phyloP scores from a whole-genome alignment of 2,797 vertebrate species.

The Lagodon rhomboides region DNA sequence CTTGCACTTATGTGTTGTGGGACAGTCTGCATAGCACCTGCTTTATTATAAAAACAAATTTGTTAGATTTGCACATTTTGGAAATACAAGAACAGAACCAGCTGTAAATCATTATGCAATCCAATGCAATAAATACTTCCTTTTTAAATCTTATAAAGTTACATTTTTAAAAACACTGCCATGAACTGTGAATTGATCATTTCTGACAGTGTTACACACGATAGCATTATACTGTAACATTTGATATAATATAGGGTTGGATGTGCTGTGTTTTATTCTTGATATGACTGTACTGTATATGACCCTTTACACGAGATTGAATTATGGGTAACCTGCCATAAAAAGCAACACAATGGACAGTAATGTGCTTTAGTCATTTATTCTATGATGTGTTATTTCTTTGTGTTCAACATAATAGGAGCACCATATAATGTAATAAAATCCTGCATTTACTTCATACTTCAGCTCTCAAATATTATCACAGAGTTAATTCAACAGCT shows the following conservation, averaged over 20 bases:
- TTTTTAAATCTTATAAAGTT: not conserved
- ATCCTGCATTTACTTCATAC: not conserved
- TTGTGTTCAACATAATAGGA: not conserved
- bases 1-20: slow-evolving; percentile 6
- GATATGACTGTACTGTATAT: not conserved
- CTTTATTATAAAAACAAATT: slow-evolving; percentile 4
- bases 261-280: not conserved
- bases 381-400: not conserved
- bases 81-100: not conserved
- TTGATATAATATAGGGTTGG: not conserved
- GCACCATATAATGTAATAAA: not conserved
- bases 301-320: not conserved
- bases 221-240: not conserved
- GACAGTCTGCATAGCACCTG: not conserved
- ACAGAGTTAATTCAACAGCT: slow-evolving; percentile 14
- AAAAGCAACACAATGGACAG: not conserved
- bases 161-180: not conserved
- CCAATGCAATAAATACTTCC: not conserved
- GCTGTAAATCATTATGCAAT: not conserved
- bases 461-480: not conserved
- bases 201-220: not conserved
- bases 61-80: not conserved
- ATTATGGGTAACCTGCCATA: not conserved
- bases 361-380: not conserved
- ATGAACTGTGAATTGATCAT: not conserved